Evolutionary conservation across 2,113 vertebrate species (phyloP).

Genomic region (Dasyornis broadbenti): DNA sequence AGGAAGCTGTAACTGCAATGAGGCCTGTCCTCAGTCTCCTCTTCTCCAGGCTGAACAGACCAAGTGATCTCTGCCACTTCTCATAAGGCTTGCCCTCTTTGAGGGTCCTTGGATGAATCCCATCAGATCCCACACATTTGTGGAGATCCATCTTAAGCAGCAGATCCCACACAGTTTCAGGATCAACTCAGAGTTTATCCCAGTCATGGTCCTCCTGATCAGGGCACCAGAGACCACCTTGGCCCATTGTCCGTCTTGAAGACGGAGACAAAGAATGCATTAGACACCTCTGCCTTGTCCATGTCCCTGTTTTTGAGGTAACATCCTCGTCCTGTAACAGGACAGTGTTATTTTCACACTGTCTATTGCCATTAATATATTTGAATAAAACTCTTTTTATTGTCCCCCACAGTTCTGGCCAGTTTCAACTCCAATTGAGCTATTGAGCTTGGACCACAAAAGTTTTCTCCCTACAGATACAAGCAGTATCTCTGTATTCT

Average conservation of each 20-base stretch:
- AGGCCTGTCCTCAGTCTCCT: not conserved
- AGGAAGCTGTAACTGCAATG: no score
- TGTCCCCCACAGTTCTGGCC: not conserved
- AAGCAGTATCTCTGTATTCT: not conserved
- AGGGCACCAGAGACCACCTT: not conserved
- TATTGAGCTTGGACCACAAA: not conserved
- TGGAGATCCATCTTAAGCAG: not conserved
- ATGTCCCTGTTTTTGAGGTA: not conserved
- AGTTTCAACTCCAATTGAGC: not conserved
- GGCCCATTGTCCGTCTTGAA: accelerated
- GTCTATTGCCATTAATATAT: not conserved
- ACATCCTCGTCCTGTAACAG: not conserved
- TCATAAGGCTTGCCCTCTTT: not conserved
- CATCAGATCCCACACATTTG: not conserved
- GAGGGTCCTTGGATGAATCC: not conserved
- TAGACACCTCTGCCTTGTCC: not conserved
- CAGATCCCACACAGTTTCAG: not conserved
- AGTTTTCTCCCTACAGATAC: not conserved
- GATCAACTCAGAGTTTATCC: not conserved
- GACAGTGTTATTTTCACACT: not conserved
- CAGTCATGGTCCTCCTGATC: not conserved
- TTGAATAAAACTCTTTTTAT: not conserved
- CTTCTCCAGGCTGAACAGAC: not conserved
- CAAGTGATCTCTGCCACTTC: not conserved
- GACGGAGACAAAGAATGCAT: not conserved